Evolutionary conservation across 2,797 vertebrate species (phyloP), one percentile per base, ranked within the genome.

Genomic region (Amblyraja radiata): DNA sequence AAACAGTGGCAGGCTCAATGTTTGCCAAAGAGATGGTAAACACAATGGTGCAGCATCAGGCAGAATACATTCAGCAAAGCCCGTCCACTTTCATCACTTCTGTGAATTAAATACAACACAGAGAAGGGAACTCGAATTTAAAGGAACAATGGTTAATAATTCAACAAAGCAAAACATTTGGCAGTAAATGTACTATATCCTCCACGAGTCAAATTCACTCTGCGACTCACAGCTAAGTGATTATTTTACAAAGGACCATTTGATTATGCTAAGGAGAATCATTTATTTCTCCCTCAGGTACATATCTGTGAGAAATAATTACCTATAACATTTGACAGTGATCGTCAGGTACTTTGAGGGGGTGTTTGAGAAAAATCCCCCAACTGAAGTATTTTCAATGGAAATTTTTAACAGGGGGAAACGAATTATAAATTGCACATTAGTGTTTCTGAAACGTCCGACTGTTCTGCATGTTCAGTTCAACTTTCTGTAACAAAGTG

Each of bases 151-250:
- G 81, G 9, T 32, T 9, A 88, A 68, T 88, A 68, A 73, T 88
- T 88, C 28, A 36, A 68, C 84, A 88, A 88, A 88, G 32, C 83
- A 54, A 86, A 86, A 61, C 63, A 86, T n/a, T 63, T 63, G 11
- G 1, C 14, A 88, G 61, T 21, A 2, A 36, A 88, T 88, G 84
- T 36, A 36, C 68, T 78, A 10, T 78, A 10, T 77, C 28, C 76
- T 78, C n/a, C 14, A 16, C 32, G 11, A 77, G 74, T 23, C 28
- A n/a, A 77, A 77, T 77, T n/a, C 28, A 28, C n/a, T 78, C 77
- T 36, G 77, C 1, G 36, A 10, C 77, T 32, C 10, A 32, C n/a
- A 78, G 77, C 36, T 9, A 88, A 21, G 61, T 36, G 63, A 88
- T 88, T 18, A 21, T n/a, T 36, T 65, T 68, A 32, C 6, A 36